A percentile compares a stretch with the other conserved stretches of the same genome.
These are phyloP conservation scores for Heliocidaris tuberculata DNA, from an alignment of 35 echinoderm and acorn worm genomes.

Conservation along the genomic window DNA sequence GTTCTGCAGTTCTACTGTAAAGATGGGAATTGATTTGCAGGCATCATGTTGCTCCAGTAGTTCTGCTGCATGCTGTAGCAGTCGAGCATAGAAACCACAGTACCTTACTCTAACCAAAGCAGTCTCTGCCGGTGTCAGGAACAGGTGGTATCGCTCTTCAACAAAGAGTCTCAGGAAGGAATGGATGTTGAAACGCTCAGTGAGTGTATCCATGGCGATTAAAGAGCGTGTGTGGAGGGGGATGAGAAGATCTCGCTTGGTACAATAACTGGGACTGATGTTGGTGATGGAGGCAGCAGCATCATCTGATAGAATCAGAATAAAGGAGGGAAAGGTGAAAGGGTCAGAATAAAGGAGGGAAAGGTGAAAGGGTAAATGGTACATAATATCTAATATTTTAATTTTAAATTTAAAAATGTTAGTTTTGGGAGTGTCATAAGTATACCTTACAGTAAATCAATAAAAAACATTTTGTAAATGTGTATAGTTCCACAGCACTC, in stretches of 20 bases:
- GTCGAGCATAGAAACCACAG: constrained; percentile 40
- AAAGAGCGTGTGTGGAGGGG: constrained; percentile 38
- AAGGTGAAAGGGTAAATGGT: no score
- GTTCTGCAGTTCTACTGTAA: no score
- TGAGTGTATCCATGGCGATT: constrained; percentile 21
- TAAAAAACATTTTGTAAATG: no score
- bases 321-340: no score
- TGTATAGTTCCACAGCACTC: no score
- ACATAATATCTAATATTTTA: no score
- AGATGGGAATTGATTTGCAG: constrained; percentile 30
- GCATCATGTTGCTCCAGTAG: constrained; percentile 22
- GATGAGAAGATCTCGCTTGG: constrained; percentile 35
- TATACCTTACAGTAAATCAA: no score
- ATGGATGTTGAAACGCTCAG: constrained; percentile 5
- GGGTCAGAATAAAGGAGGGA: no score
- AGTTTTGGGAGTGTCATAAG: no score
- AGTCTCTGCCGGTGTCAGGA: neutral
- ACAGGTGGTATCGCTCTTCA: constrained; percentile 30
- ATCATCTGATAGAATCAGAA: neutral
- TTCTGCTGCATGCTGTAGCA: neutral
- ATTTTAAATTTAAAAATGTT: no score
- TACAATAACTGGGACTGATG: neutral
- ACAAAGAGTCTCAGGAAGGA: neutral
- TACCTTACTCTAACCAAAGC: neutral
- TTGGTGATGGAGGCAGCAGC: constrained; percentile 41